Conservation (phyloP, 2,888 invertebrate species). For the Tenthredo mesomela region DNA sequence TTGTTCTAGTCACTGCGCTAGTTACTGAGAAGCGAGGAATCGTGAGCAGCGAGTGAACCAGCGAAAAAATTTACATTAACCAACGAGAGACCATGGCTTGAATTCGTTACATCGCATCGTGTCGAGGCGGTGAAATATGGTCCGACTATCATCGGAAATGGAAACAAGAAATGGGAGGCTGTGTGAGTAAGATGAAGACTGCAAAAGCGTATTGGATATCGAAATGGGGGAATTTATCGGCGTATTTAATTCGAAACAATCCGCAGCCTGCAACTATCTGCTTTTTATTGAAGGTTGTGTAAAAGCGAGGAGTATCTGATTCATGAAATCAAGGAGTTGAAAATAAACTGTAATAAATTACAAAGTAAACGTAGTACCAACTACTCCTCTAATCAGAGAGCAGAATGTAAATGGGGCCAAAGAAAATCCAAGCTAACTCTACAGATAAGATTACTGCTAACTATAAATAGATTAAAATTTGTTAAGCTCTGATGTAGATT, state of each 20-base stretch:
- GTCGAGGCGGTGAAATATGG: neutral
- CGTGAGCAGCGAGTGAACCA: conserved; percentile 30
- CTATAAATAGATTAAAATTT: conserved; percentile 11
- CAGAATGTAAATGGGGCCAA: conserved; percentile 23
- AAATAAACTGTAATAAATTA: conserved; percentile 22
- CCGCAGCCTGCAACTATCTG: neutral
- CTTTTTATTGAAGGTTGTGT: neutral
- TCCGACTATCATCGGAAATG: neutral
- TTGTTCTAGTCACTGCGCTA: conserved; percentile 21
- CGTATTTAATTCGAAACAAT: neutral
- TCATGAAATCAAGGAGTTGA: neutral
- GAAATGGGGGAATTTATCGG: neutral
- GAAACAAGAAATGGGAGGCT: neutral
- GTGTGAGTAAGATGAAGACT: conserved; percentile 9
- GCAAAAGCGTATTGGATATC: neutral
- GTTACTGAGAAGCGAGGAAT: neutral
- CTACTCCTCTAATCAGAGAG: conserved; percentile 18
- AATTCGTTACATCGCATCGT: neutral
- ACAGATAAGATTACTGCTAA: conserved; percentile 21
- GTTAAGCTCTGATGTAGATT: conserved; percentile 10
- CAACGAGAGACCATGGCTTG: conserved; percentile 16
- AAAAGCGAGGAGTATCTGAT: neutral
- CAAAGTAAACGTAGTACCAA: neutral
- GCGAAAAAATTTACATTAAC: neutral
- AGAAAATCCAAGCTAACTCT: conserved; percentile 26